phyloP scores from a whole-genome alignment of 2,797 vertebrate genomes.

The Rhincodon typus region DNA sequence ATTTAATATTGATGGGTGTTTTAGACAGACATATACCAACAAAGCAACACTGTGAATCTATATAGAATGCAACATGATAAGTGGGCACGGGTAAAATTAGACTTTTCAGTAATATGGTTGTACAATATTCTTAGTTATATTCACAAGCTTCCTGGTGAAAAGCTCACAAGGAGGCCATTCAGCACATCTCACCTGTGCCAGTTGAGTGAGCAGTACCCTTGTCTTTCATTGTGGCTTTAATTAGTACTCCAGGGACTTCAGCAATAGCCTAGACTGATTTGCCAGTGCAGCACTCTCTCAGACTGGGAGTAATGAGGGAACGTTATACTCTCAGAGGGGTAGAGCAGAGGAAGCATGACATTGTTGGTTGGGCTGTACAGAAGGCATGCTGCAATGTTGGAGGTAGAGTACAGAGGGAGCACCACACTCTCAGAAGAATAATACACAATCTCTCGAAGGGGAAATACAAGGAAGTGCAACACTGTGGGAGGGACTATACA shows the following conservation, averaged over 20 bases:
- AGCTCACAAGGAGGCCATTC: not conserved
- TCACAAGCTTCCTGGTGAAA: not conserved
- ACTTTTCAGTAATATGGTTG: not conserved
- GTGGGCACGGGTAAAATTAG: not conserved
- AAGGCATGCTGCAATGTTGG: too few relatives aligned
- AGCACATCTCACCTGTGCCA: not conserved
- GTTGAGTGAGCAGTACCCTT: not conserved
- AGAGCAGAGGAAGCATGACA: not conserved
- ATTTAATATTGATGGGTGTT: not conserved
- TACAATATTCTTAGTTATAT: not conserved
- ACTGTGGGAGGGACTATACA: too few relatives aligned
- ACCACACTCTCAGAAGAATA: too few relatives aligned
- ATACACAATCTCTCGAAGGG: too few relatives aligned
- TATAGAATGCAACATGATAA: not conserved
- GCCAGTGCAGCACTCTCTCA: too few relatives aligned
- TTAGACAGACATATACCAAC: too few relatives aligned
- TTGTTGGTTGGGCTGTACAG: not conserved
- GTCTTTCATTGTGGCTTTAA: not conserved
- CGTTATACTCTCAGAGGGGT: too few relatives aligned
- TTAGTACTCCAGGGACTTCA: not conserved
- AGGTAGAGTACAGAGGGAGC: too few relatives aligned
- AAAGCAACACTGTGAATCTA: not conserved
- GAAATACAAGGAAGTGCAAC: too few relatives aligned
- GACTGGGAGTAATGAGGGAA: too few relatives aligned
- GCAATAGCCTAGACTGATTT: not conserved